These are phyloP conservation scores for Myathropa florea DNA, from an alignment of 2,888 invertebrate species.

Conservation along the genomic window DNA sequence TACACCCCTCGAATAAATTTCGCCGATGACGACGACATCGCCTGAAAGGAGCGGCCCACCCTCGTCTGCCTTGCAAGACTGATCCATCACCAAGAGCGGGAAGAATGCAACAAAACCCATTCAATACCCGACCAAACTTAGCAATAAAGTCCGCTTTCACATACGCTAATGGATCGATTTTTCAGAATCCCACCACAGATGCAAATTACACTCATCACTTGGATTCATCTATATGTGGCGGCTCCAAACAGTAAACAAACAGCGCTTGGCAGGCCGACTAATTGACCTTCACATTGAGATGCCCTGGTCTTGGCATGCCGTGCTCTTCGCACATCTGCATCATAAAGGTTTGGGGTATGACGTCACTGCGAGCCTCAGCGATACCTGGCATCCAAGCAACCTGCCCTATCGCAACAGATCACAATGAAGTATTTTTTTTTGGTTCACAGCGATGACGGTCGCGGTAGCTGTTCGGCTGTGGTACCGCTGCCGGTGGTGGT, in stretches of 20 bases:
- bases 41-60: not conserved
- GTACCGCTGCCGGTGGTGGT: not conserved
- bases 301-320: conserved; percentile 27
- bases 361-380: conserved; percentile 4
- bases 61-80: not conserved
- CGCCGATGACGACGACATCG: not conserved
- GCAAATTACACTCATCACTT: not conserved
- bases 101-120: conserved; percentile 17
- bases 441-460: not conserved
- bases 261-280: not conserved
- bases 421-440: not conserved
- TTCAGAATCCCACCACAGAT: not conserved
- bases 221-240: too few species aligned
- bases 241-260: not conserved
- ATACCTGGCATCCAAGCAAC: conserved; percentile 25
- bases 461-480: not conserved
- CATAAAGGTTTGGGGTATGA: conserved; percentile 36
- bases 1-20: too few species aligned
- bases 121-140: not conserved
- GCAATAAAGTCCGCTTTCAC: conserved; percentile 8
- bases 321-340: conserved; percentile 42
- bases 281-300: conserved; percentile 61
- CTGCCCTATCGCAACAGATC: conserved; percentile 53
- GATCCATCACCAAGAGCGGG: not conserved
- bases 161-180: not conserved